Conservation (phyloP, 1,140 invertebrate species). For the Phthorimaea operculella region DNA sequence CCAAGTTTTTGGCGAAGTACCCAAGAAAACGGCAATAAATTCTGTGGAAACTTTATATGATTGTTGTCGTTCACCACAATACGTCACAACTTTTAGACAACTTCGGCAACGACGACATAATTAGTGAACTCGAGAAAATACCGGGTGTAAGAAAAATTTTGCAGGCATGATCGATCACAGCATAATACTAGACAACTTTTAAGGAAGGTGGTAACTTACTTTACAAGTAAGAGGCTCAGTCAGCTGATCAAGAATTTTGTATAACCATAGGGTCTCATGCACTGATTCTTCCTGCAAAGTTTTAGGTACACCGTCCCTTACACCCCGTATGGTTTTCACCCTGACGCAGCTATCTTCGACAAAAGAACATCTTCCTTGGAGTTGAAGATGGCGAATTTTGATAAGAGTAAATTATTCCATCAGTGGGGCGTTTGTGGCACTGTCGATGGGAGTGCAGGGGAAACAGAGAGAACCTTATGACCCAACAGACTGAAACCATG, state of each 20-base stretch:
- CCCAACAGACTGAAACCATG: too few species aligned
- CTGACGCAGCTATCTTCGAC: not conserved
- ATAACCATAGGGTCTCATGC: too few species aligned
- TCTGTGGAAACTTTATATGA: not conserved
- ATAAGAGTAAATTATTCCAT: not conserved
- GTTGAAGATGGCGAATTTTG: conserved; percentile 1
- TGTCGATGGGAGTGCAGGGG: not conserved
- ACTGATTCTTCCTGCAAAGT: too few species aligned
- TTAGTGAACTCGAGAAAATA: conserved; percentile 2
- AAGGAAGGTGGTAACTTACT: too few species aligned
- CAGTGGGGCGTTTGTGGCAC: not conserved
- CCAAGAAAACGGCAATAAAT: not conserved
- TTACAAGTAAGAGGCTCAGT: too few species aligned
- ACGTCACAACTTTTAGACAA: not conserved
- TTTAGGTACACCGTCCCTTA: too few species aligned
- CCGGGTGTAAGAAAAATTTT: too few species aligned
- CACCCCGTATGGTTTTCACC: not conserved
- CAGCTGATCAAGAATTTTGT: too few species aligned
- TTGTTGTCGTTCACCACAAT: not conserved
- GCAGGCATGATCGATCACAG: too few species aligned
- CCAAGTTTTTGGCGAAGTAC: not conserved
- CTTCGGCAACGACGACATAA: not conserved
- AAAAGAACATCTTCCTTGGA: not conserved
- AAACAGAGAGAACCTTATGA: too few species aligned
- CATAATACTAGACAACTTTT: too few species aligned